A percentile compares a stretch with the other conserved stretches of the same genome.
These are phyloP conservation scores for Phyllotis vaccarum DNA, from an alignment of 2,797 vertebrate genomes.

Conservation along the genomic window DNA sequence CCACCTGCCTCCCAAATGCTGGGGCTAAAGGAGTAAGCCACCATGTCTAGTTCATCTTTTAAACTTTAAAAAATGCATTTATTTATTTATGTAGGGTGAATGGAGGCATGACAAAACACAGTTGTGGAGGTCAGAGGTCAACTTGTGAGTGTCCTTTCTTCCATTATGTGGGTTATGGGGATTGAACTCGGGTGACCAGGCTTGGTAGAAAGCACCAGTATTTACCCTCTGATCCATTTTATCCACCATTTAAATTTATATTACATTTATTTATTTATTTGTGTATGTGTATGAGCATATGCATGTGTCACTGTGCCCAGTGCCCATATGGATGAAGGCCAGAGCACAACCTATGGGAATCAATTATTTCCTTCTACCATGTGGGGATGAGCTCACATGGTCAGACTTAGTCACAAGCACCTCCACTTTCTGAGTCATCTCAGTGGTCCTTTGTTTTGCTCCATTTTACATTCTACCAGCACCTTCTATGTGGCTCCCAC, in stretches of 20 bases:
- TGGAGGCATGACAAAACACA: neutral
- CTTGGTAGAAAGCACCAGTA: neutral
- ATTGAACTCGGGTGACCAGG: neutral
- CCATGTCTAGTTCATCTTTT: neutral
- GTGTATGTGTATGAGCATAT: neutral
- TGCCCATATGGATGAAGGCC: neutral
- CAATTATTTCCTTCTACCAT: neutral
- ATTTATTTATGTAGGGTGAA: neutral
- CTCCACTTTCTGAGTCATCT: neutral
- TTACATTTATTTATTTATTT: neutral
- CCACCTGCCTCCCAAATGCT: neutral
- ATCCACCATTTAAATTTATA: neutral
- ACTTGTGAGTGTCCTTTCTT: neutral
- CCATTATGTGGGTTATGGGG: neutral
- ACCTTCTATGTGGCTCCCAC: neutral
- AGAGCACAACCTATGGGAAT: neutral
- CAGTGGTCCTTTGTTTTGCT: neutral
- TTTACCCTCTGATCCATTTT: neutral
- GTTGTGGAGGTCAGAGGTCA: neutral
- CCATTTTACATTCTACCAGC: neutral
- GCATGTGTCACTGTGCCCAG: neutral
- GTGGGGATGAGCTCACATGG: neutral
- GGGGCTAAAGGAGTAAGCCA: neutral
- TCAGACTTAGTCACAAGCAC: neutral
- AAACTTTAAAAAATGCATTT: neutral